phyloP scores from a whole-genome alignment of 2,888 invertebrate genomes.

The Synanthedon tipuliformis region DNA sequence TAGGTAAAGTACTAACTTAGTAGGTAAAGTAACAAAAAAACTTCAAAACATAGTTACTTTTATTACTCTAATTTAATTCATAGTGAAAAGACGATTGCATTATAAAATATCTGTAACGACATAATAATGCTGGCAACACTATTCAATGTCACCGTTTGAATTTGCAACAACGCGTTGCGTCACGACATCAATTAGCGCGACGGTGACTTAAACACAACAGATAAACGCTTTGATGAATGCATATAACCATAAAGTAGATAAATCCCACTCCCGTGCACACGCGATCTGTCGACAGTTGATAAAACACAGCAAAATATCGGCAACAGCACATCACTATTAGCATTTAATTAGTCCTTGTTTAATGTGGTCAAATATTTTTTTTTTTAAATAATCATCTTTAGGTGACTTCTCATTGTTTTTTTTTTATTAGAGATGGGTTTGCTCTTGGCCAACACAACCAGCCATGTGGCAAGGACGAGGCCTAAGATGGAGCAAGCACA shows the following conservation, averaged over 20 bases:
- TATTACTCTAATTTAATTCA: too few relatives aligned
- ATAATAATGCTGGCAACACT: not conserved
- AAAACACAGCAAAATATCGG: conserved; percentile 45
- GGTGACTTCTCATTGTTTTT: too few relatives aligned
- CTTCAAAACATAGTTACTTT: too few relatives aligned
- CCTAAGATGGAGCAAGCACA: too few relatives aligned
- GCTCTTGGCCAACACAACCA: too few relatives aligned
- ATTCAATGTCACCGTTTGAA: not conserved
- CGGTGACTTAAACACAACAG: conserved; percentile 41
- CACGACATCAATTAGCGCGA: conserved; percentile 44
- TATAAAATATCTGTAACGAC: too few relatives aligned
- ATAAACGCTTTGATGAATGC: conserved; percentile 33
- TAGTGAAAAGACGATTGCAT: too few relatives aligned
- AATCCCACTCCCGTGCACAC: conserved; percentile 17
- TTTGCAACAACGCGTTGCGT: conserved; percentile 3
- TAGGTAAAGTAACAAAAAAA: too few relatives aligned
- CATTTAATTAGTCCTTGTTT: conserved; percentile 30
- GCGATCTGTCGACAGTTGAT: conserved; percentile 39
- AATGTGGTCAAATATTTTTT: not conserved
- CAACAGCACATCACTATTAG: conserved; percentile 47
- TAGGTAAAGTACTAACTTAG: too few relatives aligned
- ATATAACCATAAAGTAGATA: conserved; percentile 47
- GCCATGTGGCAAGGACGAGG: too few relatives aligned
- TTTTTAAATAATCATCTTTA: too few relatives aligned
- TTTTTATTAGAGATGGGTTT: too few relatives aligned